Percentiles rank a stretch among this genome's conserved stretches.
phyloP scores from a whole-genome alignment of 2,888 invertebrate genomes.

The Anthophora plumipes region DNA sequence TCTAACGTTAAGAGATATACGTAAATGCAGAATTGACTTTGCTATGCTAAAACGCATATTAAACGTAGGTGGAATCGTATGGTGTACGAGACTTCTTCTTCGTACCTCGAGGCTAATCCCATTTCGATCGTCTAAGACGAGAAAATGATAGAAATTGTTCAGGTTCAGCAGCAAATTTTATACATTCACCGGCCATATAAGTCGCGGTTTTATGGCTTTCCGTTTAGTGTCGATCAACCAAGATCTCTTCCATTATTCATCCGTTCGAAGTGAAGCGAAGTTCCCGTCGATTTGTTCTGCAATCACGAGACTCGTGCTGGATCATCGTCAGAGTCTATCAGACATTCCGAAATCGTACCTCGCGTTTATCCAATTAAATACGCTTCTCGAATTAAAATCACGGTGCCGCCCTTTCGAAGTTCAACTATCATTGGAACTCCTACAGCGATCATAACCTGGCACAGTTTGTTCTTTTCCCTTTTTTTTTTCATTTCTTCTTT shows the following conservation, averaged over 20 bases:
- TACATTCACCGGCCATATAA: conserved; percentile 5
- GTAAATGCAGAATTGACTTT: background rate
- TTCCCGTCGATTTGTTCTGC: conserved; percentile 47
- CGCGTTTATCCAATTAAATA: conserved; percentile 50
- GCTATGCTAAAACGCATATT: too few relatives aligned
- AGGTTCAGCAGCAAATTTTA: background rate
- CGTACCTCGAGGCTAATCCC: background rate
- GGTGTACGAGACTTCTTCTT: background rate
- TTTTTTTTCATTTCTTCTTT: background rate
- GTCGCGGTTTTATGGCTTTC: conserved; percentile 24
- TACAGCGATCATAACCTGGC: background rate
- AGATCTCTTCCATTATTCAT: conserved; percentile 47
- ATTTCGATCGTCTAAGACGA: background rate
- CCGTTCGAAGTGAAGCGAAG: conserved; percentile 23
- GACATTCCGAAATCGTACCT: conserved; percentile 51
- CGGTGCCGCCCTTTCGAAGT: conserved; percentile 16
- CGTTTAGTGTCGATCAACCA: conserved; percentile 30
- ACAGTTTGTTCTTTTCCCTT: background rate
- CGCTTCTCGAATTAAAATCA: conserved; percentile 49
- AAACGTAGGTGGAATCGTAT: background rate
- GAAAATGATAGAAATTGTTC: conserved; percentile 3
- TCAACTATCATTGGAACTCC: background rate
- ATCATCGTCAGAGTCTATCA: conserved; percentile 27
- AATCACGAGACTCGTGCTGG: conserved; percentile 17
- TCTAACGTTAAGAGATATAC: background rate